Conservation (phyloP, 2,888 invertebrate genomes). For the Caenorhabditis plicata region DNA sequence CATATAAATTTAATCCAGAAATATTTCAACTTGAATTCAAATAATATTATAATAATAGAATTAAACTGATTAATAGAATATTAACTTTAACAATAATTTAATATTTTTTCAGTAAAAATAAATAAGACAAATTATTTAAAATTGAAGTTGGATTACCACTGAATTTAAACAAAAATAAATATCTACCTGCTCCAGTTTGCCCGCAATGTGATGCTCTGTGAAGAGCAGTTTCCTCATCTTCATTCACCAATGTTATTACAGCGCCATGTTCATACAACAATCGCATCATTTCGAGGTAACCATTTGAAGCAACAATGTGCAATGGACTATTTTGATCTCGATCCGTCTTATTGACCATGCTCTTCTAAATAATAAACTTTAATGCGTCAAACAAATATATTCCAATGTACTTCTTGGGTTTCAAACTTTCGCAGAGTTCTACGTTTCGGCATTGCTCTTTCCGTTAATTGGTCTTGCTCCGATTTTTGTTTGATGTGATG, state of each 20-base stretch:
- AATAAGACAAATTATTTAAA: no score
- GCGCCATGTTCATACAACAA: conserved; percentile 66
- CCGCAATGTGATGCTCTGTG: conserved; percentile 68
- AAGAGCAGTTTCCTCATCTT: conserved; percentile 68
- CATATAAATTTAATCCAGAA: no score
- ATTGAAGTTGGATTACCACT: no score
- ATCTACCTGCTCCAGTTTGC: conserved; percentile 26
- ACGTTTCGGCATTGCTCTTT: neutral
- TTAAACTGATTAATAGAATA: no score
- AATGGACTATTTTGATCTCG: conserved; percentile 68
- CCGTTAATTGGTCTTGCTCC: neutral
- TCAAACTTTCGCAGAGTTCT: neutral
- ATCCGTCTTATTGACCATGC: conserved; percentile 67
- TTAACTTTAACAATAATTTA: no score
- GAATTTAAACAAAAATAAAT: no score
- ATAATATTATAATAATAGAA: no score
- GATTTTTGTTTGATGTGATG: conserved; percentile 3
- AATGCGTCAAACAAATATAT: neutral
- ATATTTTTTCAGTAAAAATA: no score
- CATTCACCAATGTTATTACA: conserved; percentile 67
- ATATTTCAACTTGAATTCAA: no score
- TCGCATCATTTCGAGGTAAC: conserved; percentile 40
- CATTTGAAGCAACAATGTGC: conserved; percentile 68
- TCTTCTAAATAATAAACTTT: conserved; percentile 2
- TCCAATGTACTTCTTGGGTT: neutral